Percentiles rank a stretch among this genome's conserved stretches.
These are phyloP conservation scores for Temnothorax ravouxi DNA, from an alignment of 2,888 invertebrate species.

Conservation along the genomic window DNA sequence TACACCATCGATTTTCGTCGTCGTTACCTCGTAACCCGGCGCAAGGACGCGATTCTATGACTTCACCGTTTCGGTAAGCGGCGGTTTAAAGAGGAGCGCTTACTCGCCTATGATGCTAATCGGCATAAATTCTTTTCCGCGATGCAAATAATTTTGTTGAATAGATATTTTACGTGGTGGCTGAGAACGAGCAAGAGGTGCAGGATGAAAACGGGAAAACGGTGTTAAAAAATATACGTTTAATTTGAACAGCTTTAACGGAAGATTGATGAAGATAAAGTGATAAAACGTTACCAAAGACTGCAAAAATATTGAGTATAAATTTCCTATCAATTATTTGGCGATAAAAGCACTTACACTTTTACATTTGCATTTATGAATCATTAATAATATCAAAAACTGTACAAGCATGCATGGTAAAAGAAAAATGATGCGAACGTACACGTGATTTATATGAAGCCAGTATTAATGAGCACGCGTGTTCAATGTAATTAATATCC, in stretches of 20 bases:
- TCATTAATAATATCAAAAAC: conserved; percentile 5
- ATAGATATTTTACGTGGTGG: neutral
- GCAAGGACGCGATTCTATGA: conserved; percentile 68
- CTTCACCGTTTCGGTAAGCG: conserved; percentile 48
- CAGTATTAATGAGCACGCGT: neutral
- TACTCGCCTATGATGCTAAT: neutral
- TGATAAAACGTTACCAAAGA: neutral
- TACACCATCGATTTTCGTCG: conserved; percentile 75
- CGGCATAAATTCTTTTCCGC: neutral
- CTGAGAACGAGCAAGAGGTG: neutral
- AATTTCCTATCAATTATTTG: neutral
- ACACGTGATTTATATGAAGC: neutral
- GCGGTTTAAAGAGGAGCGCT: conserved; percentile 39
- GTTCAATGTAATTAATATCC: conserved; percentile 1
- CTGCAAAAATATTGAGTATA: neutral
- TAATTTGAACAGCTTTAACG: neutral
- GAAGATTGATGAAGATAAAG: neutral
- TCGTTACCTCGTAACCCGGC: conserved; percentile 69
- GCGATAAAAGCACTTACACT: neutral
- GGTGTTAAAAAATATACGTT: neutral
- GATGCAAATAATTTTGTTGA: neutral
- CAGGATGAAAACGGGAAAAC: neutral
- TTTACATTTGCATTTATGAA: neutral
- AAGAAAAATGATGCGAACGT: conserved; percentile 12
- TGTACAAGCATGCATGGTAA: neutral